phyloP scores from a whole-genome alignment of 2,113 vertebrate genomes.

The Arizona elegans region DNA sequence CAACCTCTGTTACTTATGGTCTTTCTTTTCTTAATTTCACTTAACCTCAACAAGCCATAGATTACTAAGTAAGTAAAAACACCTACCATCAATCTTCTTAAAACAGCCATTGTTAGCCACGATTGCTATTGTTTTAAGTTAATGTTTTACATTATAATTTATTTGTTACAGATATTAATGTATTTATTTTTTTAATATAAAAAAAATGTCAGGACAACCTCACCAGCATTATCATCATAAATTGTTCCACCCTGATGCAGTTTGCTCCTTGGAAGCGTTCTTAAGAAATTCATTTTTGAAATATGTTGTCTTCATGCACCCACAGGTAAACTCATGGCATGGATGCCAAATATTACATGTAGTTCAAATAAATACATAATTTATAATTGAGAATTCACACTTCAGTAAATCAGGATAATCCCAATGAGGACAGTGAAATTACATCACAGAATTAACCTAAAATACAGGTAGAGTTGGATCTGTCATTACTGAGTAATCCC shows the following conservation, averaged over 20 bases:
- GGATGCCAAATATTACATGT: background rate
- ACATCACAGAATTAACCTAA: background rate
- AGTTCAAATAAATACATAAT: background rate
- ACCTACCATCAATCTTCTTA: background rate
- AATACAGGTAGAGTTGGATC: background rate
- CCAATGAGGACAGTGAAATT: background rate
- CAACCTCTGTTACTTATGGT: background rate
- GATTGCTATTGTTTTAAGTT: background rate
- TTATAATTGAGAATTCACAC: background rate
- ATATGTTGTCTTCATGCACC: background rate
- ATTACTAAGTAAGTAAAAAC: background rate
- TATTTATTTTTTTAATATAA: background rate
- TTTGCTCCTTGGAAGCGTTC: background rate
- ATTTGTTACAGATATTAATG: background rate
- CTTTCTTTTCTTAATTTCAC: background rate
- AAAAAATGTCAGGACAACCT: background rate
- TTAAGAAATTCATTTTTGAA: background rate
- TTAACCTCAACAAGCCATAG: background rate
- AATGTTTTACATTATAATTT: background rate
- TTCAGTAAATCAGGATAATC: background rate
- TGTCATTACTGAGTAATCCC: background rate
- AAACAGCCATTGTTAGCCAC: background rate
- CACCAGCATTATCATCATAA: background rate
- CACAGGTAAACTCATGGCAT: background rate
- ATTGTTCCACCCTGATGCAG: background rate